Evolutionary conservation across 2,113 vertebrate genomes (phyloP).

Genomic region (Mystacornis crossleyi): DNA sequence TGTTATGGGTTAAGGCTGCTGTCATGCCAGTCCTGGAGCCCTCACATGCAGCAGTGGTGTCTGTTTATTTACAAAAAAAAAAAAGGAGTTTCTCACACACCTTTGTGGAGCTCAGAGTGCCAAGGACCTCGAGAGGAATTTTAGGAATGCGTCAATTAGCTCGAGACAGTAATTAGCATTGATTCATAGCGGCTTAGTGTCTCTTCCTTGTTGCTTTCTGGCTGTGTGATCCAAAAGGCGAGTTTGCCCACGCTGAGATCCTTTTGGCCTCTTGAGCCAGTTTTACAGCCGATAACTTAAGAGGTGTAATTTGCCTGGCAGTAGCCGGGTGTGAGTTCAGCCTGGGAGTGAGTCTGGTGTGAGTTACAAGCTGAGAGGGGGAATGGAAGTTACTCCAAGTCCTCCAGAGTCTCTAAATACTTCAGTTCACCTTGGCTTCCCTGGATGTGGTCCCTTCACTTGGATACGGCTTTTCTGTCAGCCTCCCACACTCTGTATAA

Average conservation of each 20-base stretch:
- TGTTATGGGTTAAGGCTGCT: not conserved
- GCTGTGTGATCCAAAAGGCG: not conserved
- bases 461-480: not conserved
- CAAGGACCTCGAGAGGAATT: not conserved
- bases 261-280: not conserved
- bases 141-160: slow-evolving; percentile 36
- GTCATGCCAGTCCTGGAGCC: not conserved
- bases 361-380: slow-evolving; percentile 32
- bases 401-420: slow-evolving; percentile 14
- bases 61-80: not conserved
- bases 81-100: not conserved
- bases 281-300: not conserved
- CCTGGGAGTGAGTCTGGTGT: not conserved
- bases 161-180: not conserved
- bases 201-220: not conserved
- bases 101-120: not conserved
- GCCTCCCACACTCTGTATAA: slow-evolving; percentile 34
- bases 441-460: not conserved
- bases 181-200: not conserved
- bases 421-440: not conserved
- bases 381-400: slow-evolving; percentile 13
- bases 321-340: not conserved
- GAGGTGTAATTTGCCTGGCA: slow-evolving; percentile 22
- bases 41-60: not conserved
- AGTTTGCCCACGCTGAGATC: not conserved